phyloP scores from a whole-genome alignment of 2,113 vertebrate species.

The Caloenas nicobarica region DNA sequence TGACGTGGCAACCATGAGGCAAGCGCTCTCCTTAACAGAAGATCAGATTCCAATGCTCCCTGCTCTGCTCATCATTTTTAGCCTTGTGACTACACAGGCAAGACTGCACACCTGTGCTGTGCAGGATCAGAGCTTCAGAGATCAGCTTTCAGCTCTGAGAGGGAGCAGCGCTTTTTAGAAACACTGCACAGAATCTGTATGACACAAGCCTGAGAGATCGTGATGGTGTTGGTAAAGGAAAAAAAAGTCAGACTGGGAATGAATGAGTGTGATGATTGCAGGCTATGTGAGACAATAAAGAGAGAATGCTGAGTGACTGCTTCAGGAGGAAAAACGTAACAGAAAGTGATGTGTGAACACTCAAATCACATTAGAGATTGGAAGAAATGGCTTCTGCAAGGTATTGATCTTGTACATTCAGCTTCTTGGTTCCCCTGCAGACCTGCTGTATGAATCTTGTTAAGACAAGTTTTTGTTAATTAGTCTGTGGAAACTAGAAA shows the following conservation, averaged over 20 bases:
- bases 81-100: conserved; percentile 31
- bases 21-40: background rate
- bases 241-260: background rate
- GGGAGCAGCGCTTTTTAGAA: background rate
- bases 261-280: background rate
- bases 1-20: background rate
- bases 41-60: conserved; percentile 5
- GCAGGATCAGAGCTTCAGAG: background rate
- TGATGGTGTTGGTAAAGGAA: background rate
- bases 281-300: background rate
- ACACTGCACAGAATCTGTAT: background rate
- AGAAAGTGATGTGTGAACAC: background rate
- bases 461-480: background rate
- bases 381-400: background rate
- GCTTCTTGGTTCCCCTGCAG: background rate
- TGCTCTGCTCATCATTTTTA: conserved; percentile 33
- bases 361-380: background rate
- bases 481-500: background rate
- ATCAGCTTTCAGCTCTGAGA: conserved; percentile 8
- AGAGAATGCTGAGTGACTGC: background rate
- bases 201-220: background rate
- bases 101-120: conserved; percentile 17
- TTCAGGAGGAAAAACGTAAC: background rate
- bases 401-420: background rate
- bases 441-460: background rate